A percentile compares a stretch with the other conserved stretches of the same genome.
These are phyloP conservation scores for Megaustenia siamemsis DNA, from an alignment of 2,888 invertebrate genomes.

Conservation along the genomic window DNA sequence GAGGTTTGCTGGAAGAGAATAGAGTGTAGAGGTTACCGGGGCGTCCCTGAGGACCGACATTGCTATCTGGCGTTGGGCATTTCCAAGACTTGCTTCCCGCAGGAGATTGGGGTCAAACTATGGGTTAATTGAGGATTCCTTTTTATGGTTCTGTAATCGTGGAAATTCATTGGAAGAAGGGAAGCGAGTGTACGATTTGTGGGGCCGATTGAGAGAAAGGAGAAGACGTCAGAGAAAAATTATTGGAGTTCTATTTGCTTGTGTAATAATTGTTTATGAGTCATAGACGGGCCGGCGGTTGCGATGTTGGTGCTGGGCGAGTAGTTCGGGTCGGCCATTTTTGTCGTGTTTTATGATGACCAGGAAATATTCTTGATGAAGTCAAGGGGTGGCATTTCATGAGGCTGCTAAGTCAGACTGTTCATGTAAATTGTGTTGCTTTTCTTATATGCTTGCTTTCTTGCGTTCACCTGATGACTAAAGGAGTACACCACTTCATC, in stretches of 20 bases:
- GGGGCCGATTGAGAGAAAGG: neutral
- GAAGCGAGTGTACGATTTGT: neutral
- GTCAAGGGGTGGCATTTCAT: too few relatives aligned
- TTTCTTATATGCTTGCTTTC: too few relatives aligned
- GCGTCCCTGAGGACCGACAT: neutral
- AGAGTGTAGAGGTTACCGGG: neutral
- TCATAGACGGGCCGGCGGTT: conserved; percentile 6
- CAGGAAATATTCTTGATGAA: too few relatives aligned
- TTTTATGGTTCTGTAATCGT: neutral
- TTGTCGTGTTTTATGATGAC: too few relatives aligned
- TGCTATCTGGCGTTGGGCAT: conserved; percentile 15
- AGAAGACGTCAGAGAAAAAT: neutral
- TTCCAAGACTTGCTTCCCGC: conserved; percentile 2
- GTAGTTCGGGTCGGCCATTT: too few relatives aligned
- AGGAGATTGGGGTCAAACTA: conserved; percentile 24
- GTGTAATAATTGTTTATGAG: conserved; percentile 26
- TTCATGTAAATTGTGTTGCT: too few relatives aligned
- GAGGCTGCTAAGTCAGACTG: too few relatives aligned
- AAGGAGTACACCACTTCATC: too few relatives aligned
- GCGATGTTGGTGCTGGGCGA: too few relatives aligned
- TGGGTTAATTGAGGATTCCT: conserved; percentile 1
- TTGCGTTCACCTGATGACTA: too few relatives aligned
- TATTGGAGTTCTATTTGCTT: neutral
- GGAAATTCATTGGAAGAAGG: neutral
- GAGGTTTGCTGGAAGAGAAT: neutral